Percentiles rank a stretch among this genome's conserved stretches.
These are phyloP conservation scores for Lamprotornis superbus DNA, from an alignment of 2,113 vertebrate species.

Conservation along the genomic window DNA sequence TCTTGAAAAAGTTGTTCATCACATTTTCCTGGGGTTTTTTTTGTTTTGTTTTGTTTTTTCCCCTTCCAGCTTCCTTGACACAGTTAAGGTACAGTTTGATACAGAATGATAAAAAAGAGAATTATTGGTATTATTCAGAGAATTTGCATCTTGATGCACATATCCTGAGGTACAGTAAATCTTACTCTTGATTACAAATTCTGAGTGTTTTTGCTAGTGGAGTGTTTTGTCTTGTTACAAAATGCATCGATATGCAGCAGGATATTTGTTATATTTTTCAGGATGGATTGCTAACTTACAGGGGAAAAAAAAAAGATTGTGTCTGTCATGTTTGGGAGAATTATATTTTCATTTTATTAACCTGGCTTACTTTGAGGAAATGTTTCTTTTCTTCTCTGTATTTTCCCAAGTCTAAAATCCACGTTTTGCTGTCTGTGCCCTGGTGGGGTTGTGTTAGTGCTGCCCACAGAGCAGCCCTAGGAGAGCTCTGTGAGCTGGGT, in stretches of 20 bases:
- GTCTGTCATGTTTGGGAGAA: constrained; percentile 53
- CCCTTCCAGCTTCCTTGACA: constrained; percentile 2
- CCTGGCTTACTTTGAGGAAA: constrained; percentile 44
- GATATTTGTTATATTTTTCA: constrained; percentile 59
- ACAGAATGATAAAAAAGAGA: constrained; percentile 29
- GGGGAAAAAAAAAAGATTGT: constrained; percentile 5
- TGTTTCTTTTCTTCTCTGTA: constrained; percentile 15
- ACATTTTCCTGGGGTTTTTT: background rate
- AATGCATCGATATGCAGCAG: constrained; percentile 17
- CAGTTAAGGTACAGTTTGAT: constrained; percentile 20
- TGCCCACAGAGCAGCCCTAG: background rate
- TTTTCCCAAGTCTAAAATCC: constrained; percentile 27
- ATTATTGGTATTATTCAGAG: constrained; percentile 15
- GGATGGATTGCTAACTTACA: constrained; percentile 53
- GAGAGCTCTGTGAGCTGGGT: background rate
- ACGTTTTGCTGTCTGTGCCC: background rate
- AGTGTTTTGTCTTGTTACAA: constrained; percentile 48
- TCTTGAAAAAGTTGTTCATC: background rate
- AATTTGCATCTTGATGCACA: constrained; percentile 39
- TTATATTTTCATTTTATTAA: constrained; percentile 62
- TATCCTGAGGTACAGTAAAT: constrained; percentile 54
- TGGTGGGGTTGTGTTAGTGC: background rate
- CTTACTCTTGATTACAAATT: constrained; percentile 62
- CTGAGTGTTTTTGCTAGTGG: constrained; percentile 35
- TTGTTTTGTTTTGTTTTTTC: background rate